Evolutionary conservation across 2,797 vertebrate genomes (phyloP).

Genomic region (Pygocentrus nattereri): DNA sequence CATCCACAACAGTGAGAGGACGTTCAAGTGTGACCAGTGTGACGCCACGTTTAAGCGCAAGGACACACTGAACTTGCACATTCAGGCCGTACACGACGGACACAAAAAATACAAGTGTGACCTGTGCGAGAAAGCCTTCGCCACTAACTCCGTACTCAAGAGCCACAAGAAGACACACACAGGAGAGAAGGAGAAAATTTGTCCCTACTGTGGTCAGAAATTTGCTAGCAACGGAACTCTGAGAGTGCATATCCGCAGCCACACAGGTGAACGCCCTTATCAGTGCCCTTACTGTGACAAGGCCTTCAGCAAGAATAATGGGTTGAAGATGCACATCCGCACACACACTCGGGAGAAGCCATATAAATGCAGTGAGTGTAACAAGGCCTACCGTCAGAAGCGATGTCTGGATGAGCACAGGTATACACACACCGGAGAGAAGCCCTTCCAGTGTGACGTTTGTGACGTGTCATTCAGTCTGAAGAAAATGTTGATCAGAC

Average conservation of each 20-base stretch:
- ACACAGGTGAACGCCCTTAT: conserved; percentile 99
- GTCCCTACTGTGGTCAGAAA: conserved; percentile 97
- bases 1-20: conserved; percentile 98
- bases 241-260: conserved; percentile 96
- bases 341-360: conserved; percentile 99
- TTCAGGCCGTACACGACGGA: conserved; percentile 98
- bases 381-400: conserved; percentile 99
- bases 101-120: conserved; percentile 99
- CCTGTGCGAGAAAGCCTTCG: conserved; percentile 97
- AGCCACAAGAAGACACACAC: conserved; percentile 99
- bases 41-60: conserved; percentile 98
- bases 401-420: conserved; percentile 96
- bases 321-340: conserved; percentile 99
- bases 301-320: conserved; percentile 99
- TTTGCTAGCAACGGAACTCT: conserved; percentile 98
- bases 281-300: conserved; percentile 99
- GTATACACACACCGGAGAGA: conserved; percentile 98
- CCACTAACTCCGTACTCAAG: conserved; percentile 96
- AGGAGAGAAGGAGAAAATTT: conserved; percentile 99
- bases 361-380: conserved; percentile 95
- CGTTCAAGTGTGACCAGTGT: conserved; percentile 98
- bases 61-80: conserved; percentile 97
- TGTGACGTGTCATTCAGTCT: conserved; percentile 98
- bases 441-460: conserved; percentile 98
- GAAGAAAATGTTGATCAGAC: conserved; percentile 99